Conservation (phyloP, 2,113 vertebrate genomes). For the Burhinus oedicnemus region DNA sequence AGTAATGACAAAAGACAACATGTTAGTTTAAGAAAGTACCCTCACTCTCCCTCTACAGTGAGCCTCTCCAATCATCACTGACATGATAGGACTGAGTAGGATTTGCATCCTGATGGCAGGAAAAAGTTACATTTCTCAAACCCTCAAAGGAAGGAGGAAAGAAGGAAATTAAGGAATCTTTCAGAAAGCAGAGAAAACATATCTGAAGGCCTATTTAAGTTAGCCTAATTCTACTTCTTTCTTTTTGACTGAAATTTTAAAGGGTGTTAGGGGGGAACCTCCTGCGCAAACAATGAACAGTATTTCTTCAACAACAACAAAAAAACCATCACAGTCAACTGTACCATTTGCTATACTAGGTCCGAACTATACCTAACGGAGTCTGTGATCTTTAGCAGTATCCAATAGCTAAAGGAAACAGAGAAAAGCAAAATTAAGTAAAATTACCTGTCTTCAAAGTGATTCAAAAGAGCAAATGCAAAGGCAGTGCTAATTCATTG, state of each 20-base stretch:
- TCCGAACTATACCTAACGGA: neutral
- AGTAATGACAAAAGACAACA: constrained; percentile 2
- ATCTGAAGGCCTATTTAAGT: neutral
- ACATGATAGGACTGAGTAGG: neutral
- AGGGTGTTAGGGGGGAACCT: neutral
- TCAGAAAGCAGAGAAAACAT: neutral
- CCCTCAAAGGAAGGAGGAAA: neutral
- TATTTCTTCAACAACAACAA: neutral
- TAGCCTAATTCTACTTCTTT: neutral
- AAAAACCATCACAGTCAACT: neutral
- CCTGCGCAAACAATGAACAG: neutral
- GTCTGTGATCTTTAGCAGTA: neutral
- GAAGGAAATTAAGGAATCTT: neutral
- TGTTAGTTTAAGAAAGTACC: neutral
- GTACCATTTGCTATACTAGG: neutral
- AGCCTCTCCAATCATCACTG: neutral
- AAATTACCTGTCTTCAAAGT: neutral
- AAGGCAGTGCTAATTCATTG: neutral
- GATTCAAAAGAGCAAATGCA: neutral
- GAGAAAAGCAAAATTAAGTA: neutral
- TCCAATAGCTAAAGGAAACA: neutral
- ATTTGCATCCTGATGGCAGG: neutral
- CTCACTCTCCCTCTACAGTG: neutral
- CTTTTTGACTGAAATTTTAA: neutral
- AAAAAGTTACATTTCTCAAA: neutral